Evolutionary conservation across 2,113 vertebrate species (phyloP).

Genomic region (Xiphorhynchus elegans): DNA sequence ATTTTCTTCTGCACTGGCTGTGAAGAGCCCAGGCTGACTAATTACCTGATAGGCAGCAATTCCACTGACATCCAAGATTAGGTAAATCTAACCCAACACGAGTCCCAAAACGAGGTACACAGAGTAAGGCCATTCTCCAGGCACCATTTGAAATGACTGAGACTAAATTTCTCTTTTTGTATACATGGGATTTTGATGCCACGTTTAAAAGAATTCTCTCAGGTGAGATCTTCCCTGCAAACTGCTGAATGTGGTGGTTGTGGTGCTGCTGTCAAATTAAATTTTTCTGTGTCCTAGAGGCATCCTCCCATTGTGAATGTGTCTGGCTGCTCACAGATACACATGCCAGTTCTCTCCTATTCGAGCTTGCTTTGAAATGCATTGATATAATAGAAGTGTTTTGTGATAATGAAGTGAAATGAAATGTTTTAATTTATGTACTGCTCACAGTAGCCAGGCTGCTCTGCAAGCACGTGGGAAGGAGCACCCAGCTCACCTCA

Average conservation of each 20-base stretch:
- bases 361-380: background rate
- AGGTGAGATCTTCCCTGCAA: background rate
- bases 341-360: background rate
- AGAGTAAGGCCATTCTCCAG: background rate
- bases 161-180: background rate
- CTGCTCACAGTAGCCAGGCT: background rate
- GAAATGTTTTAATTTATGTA: background rate
- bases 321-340: background rate
- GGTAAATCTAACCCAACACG: background rate
- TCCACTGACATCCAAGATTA: background rate
- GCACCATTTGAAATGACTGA: background rate
- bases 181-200: background rate
- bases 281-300: slow-evolving; percentile 32
- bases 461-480: background rate
- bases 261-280: slow-evolving; percentile 16
- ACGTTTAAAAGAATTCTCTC: background rate
- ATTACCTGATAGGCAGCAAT: background rate
- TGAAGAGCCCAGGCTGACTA: slow-evolving; percentile 10
- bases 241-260: background rate
- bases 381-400: background rate
- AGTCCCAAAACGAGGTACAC: background rate
- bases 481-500: background rate
- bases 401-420: background rate
- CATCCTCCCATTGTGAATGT: background rate
- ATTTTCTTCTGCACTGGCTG: background rate